Conservation (phyloP, 2,888 invertebrate species). For the Cancer borealis region DNA sequence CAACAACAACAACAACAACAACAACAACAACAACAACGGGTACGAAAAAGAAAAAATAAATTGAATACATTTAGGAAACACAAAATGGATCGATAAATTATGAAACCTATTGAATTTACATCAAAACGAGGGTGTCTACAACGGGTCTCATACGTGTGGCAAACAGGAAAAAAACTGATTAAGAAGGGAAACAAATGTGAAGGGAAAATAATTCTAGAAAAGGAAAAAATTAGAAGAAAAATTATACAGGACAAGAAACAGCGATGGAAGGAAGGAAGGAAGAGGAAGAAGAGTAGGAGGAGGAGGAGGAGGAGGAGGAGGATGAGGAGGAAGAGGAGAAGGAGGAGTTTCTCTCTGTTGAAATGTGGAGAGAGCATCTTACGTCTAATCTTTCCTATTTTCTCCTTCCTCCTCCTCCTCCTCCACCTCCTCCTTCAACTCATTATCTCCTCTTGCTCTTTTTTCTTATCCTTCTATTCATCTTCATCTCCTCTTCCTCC, state of each 20-base stretch:
- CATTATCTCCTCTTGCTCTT: not conserved
- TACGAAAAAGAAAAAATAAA: too few relatives aligned
- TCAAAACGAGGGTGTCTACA: too few relatives aligned
- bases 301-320: not conserved
- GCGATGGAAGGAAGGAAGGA: not conserved
- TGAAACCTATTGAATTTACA: too few relatives aligned
- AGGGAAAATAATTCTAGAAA: too few relatives aligned
- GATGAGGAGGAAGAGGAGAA: not conserved
- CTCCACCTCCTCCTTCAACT: not conserved
- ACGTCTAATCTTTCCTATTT: too few relatives aligned
- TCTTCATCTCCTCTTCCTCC: not conserved
- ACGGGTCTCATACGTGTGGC: not conserved
- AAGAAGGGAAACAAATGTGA: not conserved
- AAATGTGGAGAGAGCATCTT: not conserved
- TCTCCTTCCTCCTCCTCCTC: not conserved
- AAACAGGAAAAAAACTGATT: not conserved
- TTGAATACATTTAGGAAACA: too few relatives aligned
- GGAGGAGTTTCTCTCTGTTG: not conserved
- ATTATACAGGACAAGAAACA: not conserved
- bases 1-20: too few relatives aligned
- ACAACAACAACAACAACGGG: too few relatives aligned
- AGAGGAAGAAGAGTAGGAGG: not conserved
- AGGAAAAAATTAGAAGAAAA: too few relatives aligned
- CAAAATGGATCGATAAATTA: too few relatives aligned
- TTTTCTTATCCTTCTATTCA: too few relatives aligned